Evolutionary conservation across 92 coral and sea anemone species (phyloP), one percentile per base, ranked within the genome.

Genomic region (Heteractis magnifica): DNA sequence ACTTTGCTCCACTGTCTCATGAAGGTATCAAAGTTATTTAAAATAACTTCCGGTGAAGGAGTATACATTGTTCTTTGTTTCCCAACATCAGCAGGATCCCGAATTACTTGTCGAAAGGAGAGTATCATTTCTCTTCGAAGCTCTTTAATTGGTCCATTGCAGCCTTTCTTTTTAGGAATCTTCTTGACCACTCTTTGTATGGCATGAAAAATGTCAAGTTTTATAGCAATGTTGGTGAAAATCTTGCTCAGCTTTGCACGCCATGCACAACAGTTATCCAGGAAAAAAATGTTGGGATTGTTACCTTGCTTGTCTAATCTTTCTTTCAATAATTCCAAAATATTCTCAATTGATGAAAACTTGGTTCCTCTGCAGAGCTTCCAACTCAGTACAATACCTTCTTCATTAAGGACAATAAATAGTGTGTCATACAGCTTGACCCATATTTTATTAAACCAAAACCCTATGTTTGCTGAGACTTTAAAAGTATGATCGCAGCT

Each of bases 351-450:
- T 9, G 93, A 90, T 23, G 44, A 34, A 34, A 34, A 34, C 44
- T 34, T 34, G 3, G 90, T 68, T 55, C 89, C 89, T 84, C 75
- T 84, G 56, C 81, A 87, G 15, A 90, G 89, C 81, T 90, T 87
- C 93, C 89, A 87, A 83, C 86, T 84, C 15, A 84, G 49, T 55
- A 87, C 90, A 80, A 56, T 55, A 44, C 91, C 91, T 20, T 91
- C 81, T 85, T 91, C 94, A 78, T 91, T 87, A 51, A 87, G 91
- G 56, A 91, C 87, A 81, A 90, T 84, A 41, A 90, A 90, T 21
- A 87, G 72, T 49, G 94, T 84, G 58, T 87, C 91, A 82, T 87
- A 90, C 51, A 87, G 75, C 77, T 88, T 91, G 73, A 91, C 86
- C 94, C 94, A 91, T 50, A 81, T 80, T 19, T 91, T 88, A 20